Evolutionary conservation across 2,888 invertebrate genomes (phyloP).

Genomic region (Marronus borbonicus): DNA sequence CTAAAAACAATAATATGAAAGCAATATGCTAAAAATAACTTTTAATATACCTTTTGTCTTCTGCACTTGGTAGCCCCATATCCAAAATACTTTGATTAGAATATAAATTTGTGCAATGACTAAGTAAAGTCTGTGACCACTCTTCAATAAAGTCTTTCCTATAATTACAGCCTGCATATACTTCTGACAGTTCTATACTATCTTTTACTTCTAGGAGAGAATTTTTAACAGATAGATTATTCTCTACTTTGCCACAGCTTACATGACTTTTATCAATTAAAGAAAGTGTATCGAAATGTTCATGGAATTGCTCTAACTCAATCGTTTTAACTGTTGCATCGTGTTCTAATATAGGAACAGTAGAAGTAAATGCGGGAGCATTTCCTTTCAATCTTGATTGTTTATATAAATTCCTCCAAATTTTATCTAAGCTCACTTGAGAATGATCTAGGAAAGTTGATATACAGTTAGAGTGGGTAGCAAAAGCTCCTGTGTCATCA

Average conservation of each 20-base stretch:
- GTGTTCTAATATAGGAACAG: background rate
- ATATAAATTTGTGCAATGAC: constrained; percentile 35
- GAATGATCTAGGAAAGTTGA: constrained; percentile 36
- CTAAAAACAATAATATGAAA: constrained; percentile 66
- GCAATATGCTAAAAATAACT: constrained; percentile 61
- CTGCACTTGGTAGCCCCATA: constrained; percentile 56
- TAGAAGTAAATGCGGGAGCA: too few relatives aligned
- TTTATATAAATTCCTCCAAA: constrained; percentile 66
- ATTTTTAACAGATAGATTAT: constrained; percentile 61
- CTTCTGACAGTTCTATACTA: constrained; percentile 62
- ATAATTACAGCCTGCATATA: constrained; percentile 39
- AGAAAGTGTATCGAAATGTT: constrained; percentile 59
- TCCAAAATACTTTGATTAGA: constrained; percentile 57
- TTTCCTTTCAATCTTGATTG: constrained; percentile 3
- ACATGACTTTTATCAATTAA: constrained; percentile 57
- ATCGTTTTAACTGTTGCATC: background rate
- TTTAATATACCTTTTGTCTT: constrained; percentile 61
- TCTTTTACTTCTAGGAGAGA: constrained; percentile 62
- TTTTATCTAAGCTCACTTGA: constrained; percentile 41
- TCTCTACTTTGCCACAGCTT: constrained; percentile 53
- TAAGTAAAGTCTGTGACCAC: constrained; percentile 46
- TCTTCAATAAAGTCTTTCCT: constrained; percentile 49
- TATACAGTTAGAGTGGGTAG: constrained; percentile 38
- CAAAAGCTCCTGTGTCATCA: constrained; percentile 40
- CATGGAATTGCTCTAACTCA: constrained; percentile 48